A percentile compares a stretch with the other conserved stretches of the same genome.
Conservation (phyloP, 2,113 vertebrate species). For the Callipepla californica region DNA sequence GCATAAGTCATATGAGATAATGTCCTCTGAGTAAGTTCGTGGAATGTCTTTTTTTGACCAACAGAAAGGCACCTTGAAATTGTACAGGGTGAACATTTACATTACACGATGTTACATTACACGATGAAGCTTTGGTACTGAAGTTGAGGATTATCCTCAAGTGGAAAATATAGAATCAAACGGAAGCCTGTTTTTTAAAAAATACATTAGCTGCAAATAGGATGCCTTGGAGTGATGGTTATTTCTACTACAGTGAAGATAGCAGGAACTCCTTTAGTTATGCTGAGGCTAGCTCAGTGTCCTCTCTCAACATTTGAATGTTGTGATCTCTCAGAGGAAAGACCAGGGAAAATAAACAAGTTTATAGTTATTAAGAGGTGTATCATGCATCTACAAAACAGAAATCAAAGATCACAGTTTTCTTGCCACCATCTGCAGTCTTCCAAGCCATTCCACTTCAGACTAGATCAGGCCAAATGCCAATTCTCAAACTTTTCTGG, state of each 20-base stretch:
- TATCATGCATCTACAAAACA: not conserved
- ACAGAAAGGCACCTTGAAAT: not conserved
- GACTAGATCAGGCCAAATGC: not conserved
- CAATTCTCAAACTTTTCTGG: not conserved
- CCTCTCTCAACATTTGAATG: not conserved
- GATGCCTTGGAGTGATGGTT: not conserved
- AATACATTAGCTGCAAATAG: not conserved
- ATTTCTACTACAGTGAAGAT: not conserved
- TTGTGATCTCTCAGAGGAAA: not conserved
- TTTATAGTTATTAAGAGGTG: not conserved
- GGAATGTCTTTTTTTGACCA: not conserved
- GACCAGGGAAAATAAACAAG: not conserved
- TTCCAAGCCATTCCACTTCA: not conserved
- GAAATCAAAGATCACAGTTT: not conserved
- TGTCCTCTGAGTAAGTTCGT: not conserved
- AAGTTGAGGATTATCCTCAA: not conserved
- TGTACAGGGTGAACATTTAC: not conserved
- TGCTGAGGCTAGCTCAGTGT: not conserved
- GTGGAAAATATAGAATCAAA: not conserved
- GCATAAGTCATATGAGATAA: not conserved
- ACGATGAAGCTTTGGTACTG: not conserved
- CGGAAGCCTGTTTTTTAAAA: not conserved
- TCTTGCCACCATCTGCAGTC: not conserved
- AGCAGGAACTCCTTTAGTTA: not conserved
- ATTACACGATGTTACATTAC: not conserved